Evolutionary conservation across 2,888 invertebrate species (phyloP), one percentile per base, ranked within the genome.

Genomic region (Leptinotarsa juncta): DNA sequence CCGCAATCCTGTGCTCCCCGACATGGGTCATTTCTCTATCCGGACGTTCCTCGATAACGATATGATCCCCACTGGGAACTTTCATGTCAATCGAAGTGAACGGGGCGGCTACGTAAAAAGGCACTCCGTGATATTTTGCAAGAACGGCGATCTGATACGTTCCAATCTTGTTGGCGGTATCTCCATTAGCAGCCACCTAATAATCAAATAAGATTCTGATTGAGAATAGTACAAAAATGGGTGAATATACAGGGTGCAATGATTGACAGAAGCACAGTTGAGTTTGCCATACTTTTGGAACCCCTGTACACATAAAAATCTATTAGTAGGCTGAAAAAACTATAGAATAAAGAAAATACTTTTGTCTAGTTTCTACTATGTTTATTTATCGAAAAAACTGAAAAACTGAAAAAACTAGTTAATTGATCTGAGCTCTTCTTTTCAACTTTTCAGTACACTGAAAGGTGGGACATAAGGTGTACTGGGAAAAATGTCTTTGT

Each of bases 81-180:
- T 86, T 86, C 85, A 94, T 91, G 88, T 99, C 98, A 83, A 98
- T 95, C 0, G 98, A 95, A 4, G 97, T 97, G 67, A 94, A 91
- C 0, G 99, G 98, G 4, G 98, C 97, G 2, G 97, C 98, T 26
- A 99, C 94, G 88, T 96, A 99, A 88, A 99, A 99, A 71, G 98
- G 97, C 76, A 99, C 94, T 50, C 91, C 91, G 85, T 99, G 98
- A 88, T 96, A 90, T 84, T 95, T 94, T 0, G 98, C 97, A 65
- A 95, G 90, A 67, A 99, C 95, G 0, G 98, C 97, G 85, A 99
- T 94, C 90, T 97, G 97, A 87, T 97, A 97, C 16, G 97, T 97
- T 83, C 98, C 99, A 85, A 99, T 98, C 91, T 99, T 99, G 87
- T 99, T 99, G 0, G 99, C 99, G 0, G 98, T 98, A 87, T 99